A percentile compares a stretch with the other conserved stretches of the same genome.
These are phyloP conservation scores for Myocastor coypus DNA, from an alignment of 2,113 vertebrate species.

Conservation along the genomic window DNA sequence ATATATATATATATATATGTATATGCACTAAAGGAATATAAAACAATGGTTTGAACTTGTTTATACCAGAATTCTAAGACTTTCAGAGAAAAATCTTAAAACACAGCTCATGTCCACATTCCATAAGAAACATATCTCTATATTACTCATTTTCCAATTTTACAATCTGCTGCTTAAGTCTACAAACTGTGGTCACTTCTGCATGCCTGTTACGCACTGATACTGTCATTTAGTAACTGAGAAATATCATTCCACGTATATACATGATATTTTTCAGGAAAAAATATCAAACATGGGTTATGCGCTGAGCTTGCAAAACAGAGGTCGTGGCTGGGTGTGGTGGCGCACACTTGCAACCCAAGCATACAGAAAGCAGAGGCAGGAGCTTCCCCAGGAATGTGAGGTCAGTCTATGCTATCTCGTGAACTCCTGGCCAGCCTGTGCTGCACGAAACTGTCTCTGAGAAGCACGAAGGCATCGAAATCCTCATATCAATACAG, in stretches of 20 bases:
- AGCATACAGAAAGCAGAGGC: no score
- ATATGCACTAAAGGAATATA: no score
- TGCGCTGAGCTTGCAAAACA: background rate
- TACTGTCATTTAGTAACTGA: background rate
- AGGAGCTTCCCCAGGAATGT: no score
- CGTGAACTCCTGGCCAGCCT: no score
- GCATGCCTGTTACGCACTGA: background rate
- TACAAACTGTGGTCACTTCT: background rate
- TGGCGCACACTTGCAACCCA: no score
- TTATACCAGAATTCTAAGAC: no score
- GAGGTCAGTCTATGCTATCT: no score
- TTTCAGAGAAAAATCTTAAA: background rate
- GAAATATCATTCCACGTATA: background rate
- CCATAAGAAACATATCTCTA: background rate
- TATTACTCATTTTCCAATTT: background rate
- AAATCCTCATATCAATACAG: background rate
- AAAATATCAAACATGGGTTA: background rate
- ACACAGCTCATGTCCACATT: background rate
- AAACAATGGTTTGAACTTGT: no score
- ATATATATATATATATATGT: no score
- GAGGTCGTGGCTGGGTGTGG: background rate
- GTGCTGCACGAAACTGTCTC: no score
- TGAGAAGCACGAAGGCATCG: no score
- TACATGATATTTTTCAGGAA: background rate
- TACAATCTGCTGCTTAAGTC: background rate